Conservation (phyloP, 64 coral and sea anemone genomes). For the Dendronephthya gigantea region DNA sequence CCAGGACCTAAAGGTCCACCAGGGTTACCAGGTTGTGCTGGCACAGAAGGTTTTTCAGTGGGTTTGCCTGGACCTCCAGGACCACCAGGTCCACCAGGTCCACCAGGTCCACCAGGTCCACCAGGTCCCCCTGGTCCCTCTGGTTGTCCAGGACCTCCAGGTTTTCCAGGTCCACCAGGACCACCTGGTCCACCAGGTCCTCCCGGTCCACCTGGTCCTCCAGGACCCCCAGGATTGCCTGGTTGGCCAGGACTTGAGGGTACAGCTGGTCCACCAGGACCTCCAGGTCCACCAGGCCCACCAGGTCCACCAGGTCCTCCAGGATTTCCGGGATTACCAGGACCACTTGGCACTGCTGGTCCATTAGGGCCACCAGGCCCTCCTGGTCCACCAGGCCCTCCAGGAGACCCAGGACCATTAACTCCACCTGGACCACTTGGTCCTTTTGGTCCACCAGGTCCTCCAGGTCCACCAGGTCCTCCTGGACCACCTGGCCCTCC, state of each 20-base stretch:
- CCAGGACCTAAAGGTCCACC: conserved; percentile 46
- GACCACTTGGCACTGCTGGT: neutral
- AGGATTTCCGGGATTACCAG: neutral
- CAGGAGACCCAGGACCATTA: neutral
- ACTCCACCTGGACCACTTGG: neutral
- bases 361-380: conserved; percentile 21
- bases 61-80: neutral
- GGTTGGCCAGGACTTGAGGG: conserved; percentile 12
- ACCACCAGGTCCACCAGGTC: neutral
- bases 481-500: neutral
- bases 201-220: neutral
- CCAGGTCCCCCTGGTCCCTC: neutral
- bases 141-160: neutral
- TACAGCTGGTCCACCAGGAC: neutral
- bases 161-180: neutral
- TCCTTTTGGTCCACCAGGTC: neutral
- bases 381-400: conserved; percentile 27
- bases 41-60: neutral
- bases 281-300: neutral
- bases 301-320: neutral
- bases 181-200: neutral
- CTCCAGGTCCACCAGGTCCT: conserved; percentile 12
- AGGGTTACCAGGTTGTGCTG: neutral
- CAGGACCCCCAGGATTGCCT: neutral
- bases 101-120: neutral